phyloP scores from a whole-genome alignment of 2,113 vertebrate genomes.

The Anoplopoma fimbria region DNA sequence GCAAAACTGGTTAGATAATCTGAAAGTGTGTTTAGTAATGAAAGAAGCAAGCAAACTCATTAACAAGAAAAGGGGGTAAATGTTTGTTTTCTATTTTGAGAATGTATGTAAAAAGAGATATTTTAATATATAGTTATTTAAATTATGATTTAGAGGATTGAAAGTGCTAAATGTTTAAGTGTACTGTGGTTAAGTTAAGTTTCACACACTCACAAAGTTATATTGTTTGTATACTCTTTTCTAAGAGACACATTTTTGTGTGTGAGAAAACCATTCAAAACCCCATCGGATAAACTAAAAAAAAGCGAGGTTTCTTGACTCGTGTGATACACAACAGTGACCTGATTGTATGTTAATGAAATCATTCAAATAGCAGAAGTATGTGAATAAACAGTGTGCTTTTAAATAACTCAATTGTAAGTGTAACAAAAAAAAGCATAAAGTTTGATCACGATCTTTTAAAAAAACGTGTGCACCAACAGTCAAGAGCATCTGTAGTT shows the following conservation, averaged over 20 bases:
- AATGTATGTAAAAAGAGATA: background rate
- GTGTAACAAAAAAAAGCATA: background rate
- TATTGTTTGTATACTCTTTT: too few relatives aligned
- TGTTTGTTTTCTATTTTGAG: background rate
- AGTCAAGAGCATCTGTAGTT: background rate
- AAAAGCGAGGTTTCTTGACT: background rate
- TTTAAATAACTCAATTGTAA: background rate
- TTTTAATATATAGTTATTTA: too few relatives aligned
- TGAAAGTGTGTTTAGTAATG: background rate
- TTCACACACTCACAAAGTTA: too few relatives aligned
- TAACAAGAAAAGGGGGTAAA: background rate
- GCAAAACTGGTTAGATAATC: background rate
- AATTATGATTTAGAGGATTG: background rate
- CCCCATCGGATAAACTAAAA: background rate
- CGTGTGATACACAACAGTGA: background rate
- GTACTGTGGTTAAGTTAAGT: too few relatives aligned
- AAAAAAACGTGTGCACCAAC: background rate
- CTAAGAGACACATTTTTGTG: background rate
- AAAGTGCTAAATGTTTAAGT: background rate
- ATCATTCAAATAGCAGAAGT: background rate
- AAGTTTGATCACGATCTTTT: conserved; percentile 24
- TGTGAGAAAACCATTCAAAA: background rate
- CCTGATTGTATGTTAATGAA: background rate
- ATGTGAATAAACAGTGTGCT: background rate
- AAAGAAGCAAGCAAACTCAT: background rate